Evolutionary conservation across 2,797 vertebrate genomes (phyloP).

Genomic region (Crocodylus rhombifer): DNA sequence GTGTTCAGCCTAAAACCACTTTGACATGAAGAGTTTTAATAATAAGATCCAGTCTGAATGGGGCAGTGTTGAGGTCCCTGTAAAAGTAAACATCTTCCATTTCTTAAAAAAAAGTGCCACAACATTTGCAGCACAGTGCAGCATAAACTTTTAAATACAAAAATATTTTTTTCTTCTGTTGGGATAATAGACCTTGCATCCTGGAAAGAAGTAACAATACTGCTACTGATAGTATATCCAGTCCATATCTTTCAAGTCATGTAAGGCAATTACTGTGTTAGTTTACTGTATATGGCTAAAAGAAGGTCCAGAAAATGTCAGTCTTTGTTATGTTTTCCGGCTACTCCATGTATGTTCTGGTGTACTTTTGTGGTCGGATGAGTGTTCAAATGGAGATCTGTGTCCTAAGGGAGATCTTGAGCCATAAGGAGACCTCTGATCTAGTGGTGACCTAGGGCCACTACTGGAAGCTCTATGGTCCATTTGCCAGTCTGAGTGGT

Average conservation of each 20-base stretch:
- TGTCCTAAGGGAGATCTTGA: conserved; percentile 91
- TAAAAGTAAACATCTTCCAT: conserved; percentile 89
- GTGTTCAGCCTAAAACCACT: conserved; percentile 86
- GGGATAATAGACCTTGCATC: conserved; percentile 88
- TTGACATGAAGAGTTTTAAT: conserved; percentile 82
- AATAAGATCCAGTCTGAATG: conserved; percentile 93
- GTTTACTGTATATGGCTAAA: conserved; percentile 92
- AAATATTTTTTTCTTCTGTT: conserved; percentile 89
- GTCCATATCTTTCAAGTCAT: conserved; percentile 91
- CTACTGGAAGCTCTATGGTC: conserved; percentile 92
- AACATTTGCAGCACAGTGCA: conserved; percentile 88
- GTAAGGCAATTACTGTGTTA: conserved; percentile 98
- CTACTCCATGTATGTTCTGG: conserved; percentile 97
- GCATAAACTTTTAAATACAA: conserved; percentile 97
- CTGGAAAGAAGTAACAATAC: conserved; percentile 90
- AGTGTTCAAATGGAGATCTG: conserved; percentile 95
- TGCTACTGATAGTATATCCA: conserved; percentile 86
- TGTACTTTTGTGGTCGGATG: conserved; percentile 95
- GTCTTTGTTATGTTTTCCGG: conserved; percentile 95
- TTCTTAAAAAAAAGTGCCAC: conserved; percentile 89
- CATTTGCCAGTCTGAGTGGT: conserved; percentile 95
- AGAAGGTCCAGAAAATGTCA: conserved; percentile 78
- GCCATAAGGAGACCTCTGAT: conserved; percentile 93
- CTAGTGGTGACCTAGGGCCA: conserved; percentile 91
- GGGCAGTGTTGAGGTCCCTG: conserved; percentile 94